These are phyloP conservation scores for Phymastichus coffea DNA, from an alignment of 1,140 invertebrate species.

Conservation along the genomic window DNA sequence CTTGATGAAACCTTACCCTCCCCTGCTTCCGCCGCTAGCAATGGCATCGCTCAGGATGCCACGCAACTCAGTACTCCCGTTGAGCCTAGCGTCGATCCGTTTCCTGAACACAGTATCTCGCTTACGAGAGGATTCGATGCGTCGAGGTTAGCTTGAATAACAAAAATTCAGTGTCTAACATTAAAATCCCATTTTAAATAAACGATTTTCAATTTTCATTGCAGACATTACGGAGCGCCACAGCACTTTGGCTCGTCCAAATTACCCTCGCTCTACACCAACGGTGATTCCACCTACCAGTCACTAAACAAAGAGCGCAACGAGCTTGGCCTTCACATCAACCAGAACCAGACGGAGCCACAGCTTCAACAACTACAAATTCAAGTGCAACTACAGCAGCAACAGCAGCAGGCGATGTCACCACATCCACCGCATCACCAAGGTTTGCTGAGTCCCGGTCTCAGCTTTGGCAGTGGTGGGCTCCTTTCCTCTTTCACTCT, in stretches of 20 bases:
- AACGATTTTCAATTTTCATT: background rate
- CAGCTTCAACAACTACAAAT: constrained; percentile 70
- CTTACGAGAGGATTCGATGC: constrained; percentile 52
- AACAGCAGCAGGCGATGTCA: constrained; percentile 47
- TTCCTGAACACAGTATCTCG: constrained; percentile 66
- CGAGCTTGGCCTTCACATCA: constrained; percentile 54
- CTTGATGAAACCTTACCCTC: constrained; percentile 58
- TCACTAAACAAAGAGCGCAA: constrained; percentile 53
- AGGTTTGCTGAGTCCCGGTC: constrained; percentile 65
- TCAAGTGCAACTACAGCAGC: constrained; percentile 64
- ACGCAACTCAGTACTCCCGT: constrained; percentile 65
- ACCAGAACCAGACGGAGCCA: constrained; percentile 51
- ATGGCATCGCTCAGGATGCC: constrained; percentile 60
- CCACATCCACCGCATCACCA: constrained; percentile 60
- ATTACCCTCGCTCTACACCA: constrained; percentile 42
- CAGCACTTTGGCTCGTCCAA: constrained; percentile 48
- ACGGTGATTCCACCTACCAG: constrained; percentile 48
- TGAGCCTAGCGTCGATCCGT: constrained; percentile 66
- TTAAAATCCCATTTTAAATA: too few relatives aligned
- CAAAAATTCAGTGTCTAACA: too few relatives aligned
- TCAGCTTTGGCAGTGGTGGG: constrained; percentile 66
- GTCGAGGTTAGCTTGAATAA: constrained; percentile 42
- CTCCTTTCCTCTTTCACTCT: constrained; percentile 26
- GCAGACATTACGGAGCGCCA: constrained; percentile 48
- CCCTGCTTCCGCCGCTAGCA: constrained; percentile 53